A percentile compares a stretch with the other conserved stretches of the same genome.
Evolutionary conservation across 2,888 invertebrate species (phyloP).

Genomic region (Ennomos quercinarius): DNA sequence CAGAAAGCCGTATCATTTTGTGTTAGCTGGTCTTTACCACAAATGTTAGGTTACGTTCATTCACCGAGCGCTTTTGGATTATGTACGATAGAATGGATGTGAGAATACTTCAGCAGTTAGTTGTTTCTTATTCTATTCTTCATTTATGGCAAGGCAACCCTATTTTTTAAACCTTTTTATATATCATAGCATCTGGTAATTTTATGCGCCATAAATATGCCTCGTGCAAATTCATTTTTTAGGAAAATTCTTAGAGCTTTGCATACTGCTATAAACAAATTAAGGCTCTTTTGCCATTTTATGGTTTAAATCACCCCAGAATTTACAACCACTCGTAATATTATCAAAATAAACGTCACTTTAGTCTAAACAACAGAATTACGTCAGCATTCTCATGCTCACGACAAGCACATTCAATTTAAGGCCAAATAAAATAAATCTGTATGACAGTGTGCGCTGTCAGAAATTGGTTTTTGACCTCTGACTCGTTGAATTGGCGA

Average conservation of each 20-base stretch:
- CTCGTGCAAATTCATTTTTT: no score
- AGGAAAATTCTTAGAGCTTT: no score
- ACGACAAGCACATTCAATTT: conserved; percentile 20
- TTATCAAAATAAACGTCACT: conserved; percentile 14
- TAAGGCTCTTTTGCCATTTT: neutral
- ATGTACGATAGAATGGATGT: no score
- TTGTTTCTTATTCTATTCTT: no score
- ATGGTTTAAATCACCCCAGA: conserved; percentile 7
- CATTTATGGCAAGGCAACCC: no score
- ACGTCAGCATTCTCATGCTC: conserved; percentile 19
- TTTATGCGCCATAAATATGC: no score
- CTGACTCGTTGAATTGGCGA: conserved; percentile 3
- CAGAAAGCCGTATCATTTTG: conserved; percentile 1
- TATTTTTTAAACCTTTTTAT: no score
- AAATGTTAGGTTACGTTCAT: conserved; percentile 1
- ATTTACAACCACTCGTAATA: conserved; percentile 12
- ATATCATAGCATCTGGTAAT: no score
- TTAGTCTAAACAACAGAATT: conserved; percentile 15
- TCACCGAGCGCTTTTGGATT: no score
- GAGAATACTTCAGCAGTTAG: no score
- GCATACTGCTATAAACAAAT: neutral
- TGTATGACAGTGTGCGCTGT: conserved; percentile 14
- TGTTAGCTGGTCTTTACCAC: conserved; percentile 5
- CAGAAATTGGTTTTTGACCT: conserved; percentile 26
- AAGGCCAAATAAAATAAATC: conserved; percentile 22